Evolutionary conservation across 1,140 invertebrate species (phyloP).

Genomic region (Trypoxylus dichotomus): DNA sequence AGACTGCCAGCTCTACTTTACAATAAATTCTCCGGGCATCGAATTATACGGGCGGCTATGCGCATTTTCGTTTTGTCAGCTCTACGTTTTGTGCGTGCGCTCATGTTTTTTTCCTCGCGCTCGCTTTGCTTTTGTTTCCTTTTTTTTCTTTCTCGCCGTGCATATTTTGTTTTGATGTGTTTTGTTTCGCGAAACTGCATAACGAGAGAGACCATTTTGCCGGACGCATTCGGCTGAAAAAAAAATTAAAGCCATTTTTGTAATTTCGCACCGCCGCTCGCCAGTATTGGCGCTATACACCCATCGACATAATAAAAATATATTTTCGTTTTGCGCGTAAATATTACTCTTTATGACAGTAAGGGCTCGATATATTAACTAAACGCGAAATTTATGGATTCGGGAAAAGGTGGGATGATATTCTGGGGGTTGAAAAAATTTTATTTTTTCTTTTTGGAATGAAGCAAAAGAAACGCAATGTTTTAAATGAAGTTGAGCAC

Average conservation of each 20-base stretch:
- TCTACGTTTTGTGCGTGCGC: conserved; percentile 13
- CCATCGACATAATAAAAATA: neutral
- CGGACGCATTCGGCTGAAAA: neutral
- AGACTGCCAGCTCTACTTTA: neutral
- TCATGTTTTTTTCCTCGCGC: conserved; percentile 1
- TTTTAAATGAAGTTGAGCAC: too few species aligned
- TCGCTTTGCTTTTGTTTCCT: conserved; percentile 14
- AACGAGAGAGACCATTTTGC: neutral
- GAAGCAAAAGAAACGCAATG: too few species aligned
- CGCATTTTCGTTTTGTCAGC: conserved; percentile 16
- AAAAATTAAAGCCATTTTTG: conserved; percentile 8
- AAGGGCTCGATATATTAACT: neutral
- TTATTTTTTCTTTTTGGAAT: too few species aligned
- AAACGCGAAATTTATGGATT: neutral
- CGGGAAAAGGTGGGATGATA: neutral
- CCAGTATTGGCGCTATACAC: neutral
- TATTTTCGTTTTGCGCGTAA: neutral
- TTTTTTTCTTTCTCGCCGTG: neutral
- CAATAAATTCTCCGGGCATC: conserved; percentile 2
- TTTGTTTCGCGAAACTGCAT: conserved; percentile 9
- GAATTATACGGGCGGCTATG: conserved; percentile 7
- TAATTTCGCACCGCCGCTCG: neutral
- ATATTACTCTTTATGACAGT: neutral
- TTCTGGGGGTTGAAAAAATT: too few species aligned
- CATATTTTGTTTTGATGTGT: conserved; percentile 15